Base-by-base conservation (phyloP, 2,113 vertebrate genomes). In the Corythoichthys intestinalis region DNA sequence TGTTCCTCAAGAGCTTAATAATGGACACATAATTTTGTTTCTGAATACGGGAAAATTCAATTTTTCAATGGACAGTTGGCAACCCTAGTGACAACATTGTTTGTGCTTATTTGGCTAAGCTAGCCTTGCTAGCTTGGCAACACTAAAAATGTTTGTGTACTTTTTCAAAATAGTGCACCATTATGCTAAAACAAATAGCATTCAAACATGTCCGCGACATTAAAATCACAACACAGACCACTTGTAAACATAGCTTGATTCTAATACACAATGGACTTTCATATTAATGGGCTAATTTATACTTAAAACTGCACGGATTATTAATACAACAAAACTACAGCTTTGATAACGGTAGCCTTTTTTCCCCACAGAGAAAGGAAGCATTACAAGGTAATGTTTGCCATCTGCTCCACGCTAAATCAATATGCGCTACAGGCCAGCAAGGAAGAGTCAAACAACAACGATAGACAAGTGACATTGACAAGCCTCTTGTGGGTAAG, bases 401-500 rank as follows among this genome's bases (percentile, higher is more conserved):
- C 34, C 34, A 37, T 37, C 56, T 58, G 56, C 34, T 35, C 56
- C 13, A 12, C 34, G 35, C 12, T 1, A 12, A 58, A 58, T 58
- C 56, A 37, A 58, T 58, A 37, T 35, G 34, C 56, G 35, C 56
- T 37, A 37, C 11, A 37, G 28, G 53, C 53, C 53, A 56, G 53
- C 28, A 0, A 34, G 20, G 28, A 58, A 37, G 56, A 58, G 56
- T 58, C 56, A 35, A 58, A 58, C 56, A 58, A 58, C 56, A 58
- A 58, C 34, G 56, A 58, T 58, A 58, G 56, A 58, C 56, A 58
- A 58, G 56, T 58, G 56, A 58, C 56, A 58, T 58, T 58, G 34
- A 58, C 56, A 37, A 37, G 56, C 56, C 56, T 58, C 56, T 58
- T 15, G 56, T 58, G 56, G 34, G 34, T 37, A 58, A 58, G 11